Percentiles rank a stretch among this genome's conserved stretches.
phyloP scores from a whole-genome alignment of 2,113 vertebrate genomes.

The Sander vitreus region DNA sequence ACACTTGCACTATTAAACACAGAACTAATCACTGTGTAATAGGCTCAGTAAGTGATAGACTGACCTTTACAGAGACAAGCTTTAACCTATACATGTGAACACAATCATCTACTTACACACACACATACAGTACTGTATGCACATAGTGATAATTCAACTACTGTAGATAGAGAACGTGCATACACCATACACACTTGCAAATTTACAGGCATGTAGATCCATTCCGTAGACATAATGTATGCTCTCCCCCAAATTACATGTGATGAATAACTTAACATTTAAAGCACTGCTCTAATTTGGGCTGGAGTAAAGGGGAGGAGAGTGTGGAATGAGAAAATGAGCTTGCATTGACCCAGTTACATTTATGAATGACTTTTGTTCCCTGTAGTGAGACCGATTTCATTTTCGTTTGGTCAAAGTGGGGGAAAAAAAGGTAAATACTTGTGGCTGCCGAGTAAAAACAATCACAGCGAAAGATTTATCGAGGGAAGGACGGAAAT shows the following conservation, averaged over 20 bases:
- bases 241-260: conserved; percentile 68
- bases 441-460: conserved; percentile 13
- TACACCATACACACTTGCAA: conserved; percentile 3
- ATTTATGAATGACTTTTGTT: conserved; percentile 78
- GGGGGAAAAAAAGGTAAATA: conserved; percentile 47
- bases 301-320: conserved; percentile 57
- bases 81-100: conserved; percentile 22
- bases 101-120: background rate
- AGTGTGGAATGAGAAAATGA: conserved; percentile 66
- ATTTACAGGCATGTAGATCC: background rate
- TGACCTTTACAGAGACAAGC: conserved; percentile 45
- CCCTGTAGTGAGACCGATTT: conserved; percentile 45
- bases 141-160: background rate
- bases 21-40: conserved; percentile 21
- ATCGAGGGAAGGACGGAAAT: background rate
- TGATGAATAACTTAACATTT: conserved; percentile 86
- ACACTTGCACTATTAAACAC: background rate
- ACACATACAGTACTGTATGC: background rate
- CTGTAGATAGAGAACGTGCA: background rate
- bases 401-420: conserved; percentile 53
- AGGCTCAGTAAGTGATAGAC: conserved; percentile 3
- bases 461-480: conserved; percentile 12
- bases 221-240: conserved; percentile 65
- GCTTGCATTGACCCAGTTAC: conserved; percentile 79
- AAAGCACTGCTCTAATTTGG: conserved; percentile 74